Percentiles rank a stretch among this genome's conserved stretches.
phyloP scores from a whole-genome alignment of 2,797 vertebrate genomes.

The Schizothorax lantsangensis region DNA sequence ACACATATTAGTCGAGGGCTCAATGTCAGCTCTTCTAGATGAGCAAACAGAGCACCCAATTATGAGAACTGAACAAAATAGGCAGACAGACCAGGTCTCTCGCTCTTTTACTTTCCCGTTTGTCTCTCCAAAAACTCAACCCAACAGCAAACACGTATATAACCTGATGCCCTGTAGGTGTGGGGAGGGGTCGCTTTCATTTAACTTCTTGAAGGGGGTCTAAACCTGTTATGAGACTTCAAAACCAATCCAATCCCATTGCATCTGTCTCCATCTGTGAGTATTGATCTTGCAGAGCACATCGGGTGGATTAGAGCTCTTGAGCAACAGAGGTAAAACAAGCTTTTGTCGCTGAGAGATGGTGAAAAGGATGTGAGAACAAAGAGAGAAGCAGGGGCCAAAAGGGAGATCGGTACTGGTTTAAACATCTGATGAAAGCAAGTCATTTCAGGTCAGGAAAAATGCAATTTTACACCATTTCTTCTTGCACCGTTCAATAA shows the following conservation, averaged over 20 bases:
- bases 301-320: conserved; percentile 46
- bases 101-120: not conserved
- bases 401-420: conserved; percentile 19
- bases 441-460: conserved; percentile 33
- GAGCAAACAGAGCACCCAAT: conserved; percentile 27
- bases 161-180: not conserved
- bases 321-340: conserved; percentile 43
- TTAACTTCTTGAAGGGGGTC: conserved; percentile 28
- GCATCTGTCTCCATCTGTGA: conserved; percentile 39
- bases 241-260: conserved; percentile 45
- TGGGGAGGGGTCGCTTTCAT: conserved; percentile 1
- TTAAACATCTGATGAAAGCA: conserved; percentile 35
- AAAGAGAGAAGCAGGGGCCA: conserved; percentile 26
- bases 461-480: conserved; percentile 49
- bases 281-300: conserved; percentile 50
- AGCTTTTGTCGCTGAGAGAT: conserved; percentile 34
- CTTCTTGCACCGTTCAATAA: conserved; percentile 17
- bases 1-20: conserved; percentile 30
- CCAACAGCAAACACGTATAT: conserved; percentile 4
- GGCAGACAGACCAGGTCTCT: not conserved
- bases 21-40: conserved; percentile 15
- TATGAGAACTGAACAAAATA: not conserved
- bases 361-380: conserved; percentile 32
- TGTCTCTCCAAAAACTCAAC: conserved; percentile 4
- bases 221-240: conserved; percentile 47